Base-by-base conservation (phyloP, 2,797 vertebrate genomes). In the Onychomys leucogaster region DNA sequence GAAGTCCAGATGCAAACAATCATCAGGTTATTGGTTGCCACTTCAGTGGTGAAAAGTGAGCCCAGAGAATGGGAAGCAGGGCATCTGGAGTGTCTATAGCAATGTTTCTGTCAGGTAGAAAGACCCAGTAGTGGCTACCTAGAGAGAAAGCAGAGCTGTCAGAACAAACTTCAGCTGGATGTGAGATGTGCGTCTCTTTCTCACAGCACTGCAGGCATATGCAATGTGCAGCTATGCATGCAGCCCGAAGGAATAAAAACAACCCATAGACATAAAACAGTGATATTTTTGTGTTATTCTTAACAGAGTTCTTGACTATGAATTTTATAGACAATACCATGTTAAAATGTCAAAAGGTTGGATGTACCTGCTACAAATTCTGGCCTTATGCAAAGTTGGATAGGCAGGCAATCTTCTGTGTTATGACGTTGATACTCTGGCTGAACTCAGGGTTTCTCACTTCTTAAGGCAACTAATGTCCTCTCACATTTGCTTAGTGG, bases 401-500 rank as follows among this genome's bases (percentile, higher is more conserved):
- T 32, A 86, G 61, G 17, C 6, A 85, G 80, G 23, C 9, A 17
- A 84, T 91, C 27, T 90, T 91, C 71, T 82, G 85, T 23, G 32
- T 29, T 10, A 25, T 71, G 61, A 37, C 93, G 49, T 16, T 93
- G 89, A 91, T 67, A 89, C 17, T 81, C n/a, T 52, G 89, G 77
- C 10, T 73, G 13, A 80, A 75, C 37, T 57, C 32, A 41, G 71
- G n/a, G 14, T 71, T 94, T 61, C 86, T 92, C n/a, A 76, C 14
- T 96, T 89, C 25, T 63, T 63, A 81, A 82, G 52, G 55, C 89
- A 34, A 86, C 83, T 87, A 92, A 94, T 55, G 41, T 83, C 46
- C 59, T 88, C 16, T 83, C 63, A 87, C 19, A 49, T 77, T 94
- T 96, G 83, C 14, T 55, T 67, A 90, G 49, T 41, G 23, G 25